Percentiles rank a stretch among this genome's conserved stretches.
These are phyloP conservation scores for Pseudomyrmex cubaensis DNA, from an alignment of 1,140 invertebrate genomes.

Conservation along the genomic window DNA sequence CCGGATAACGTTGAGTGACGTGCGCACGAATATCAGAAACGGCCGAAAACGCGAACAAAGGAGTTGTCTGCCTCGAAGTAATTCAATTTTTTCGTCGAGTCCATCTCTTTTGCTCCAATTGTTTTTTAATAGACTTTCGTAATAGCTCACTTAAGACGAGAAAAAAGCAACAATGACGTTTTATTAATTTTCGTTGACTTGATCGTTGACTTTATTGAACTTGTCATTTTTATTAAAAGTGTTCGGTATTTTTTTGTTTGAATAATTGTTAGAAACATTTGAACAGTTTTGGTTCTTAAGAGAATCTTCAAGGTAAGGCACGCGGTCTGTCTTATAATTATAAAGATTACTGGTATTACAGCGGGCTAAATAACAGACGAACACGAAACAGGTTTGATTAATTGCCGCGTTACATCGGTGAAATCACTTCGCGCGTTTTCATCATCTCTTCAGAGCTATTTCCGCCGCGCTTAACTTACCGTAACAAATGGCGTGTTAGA, in stretches of 20 bases:
- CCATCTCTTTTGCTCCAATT: no score
- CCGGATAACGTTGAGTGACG: constrained; percentile 56
- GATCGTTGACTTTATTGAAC: no score
- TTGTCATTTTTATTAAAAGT: no score
- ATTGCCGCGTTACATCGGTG: constrained; percentile 6
- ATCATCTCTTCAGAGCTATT: background rate
- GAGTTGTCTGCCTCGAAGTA: background rate
- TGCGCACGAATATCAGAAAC: constrained; percentile 53
- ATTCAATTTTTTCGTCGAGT: constrained; percentile 6
- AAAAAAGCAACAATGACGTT: no score
- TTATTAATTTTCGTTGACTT: no score
- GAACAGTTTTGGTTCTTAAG: no score
- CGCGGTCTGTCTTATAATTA: no score
- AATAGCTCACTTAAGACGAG: no score
- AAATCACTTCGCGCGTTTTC: constrained; percentile 21
- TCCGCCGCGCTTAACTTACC: constrained; percentile 10
- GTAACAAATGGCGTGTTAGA: constrained; percentile 23
- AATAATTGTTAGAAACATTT: no score
- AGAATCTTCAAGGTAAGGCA: no score
- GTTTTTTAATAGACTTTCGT: background rate
- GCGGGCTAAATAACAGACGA: no score
- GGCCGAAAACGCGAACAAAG: background rate
- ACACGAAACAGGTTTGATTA: constrained; percentile 19
- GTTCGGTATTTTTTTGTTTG: no score
- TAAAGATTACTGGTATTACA: background rate